Conservation (phyloP, 2,888 invertebrate genomes). For the Eupithecia subumbrata region DNA sequence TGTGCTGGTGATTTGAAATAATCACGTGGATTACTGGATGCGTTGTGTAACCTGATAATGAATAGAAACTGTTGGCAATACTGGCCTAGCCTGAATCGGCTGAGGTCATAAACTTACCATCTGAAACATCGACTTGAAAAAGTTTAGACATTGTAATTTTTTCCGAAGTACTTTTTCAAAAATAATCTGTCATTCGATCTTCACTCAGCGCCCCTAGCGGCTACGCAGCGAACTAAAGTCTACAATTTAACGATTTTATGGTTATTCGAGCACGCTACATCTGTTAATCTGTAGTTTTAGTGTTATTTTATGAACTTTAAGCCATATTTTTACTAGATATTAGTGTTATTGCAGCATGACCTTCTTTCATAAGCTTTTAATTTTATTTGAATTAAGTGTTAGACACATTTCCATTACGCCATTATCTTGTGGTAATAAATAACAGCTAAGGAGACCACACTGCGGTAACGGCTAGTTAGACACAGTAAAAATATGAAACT, state of each 20-base stretch:
- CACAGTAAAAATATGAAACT: conserved; percentile 57
- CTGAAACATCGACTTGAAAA: background rate
- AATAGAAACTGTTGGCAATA: conserved; percentile 50
- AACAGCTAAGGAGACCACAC: conserved; percentile 44
- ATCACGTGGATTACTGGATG: conserved; percentile 73
- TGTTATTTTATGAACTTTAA: background rate
- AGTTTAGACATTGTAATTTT: background rate
- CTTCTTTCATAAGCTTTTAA: background rate
- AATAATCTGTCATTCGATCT: background rate
- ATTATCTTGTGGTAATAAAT: conserved; percentile 35
- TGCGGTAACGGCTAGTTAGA: conserved; percentile 53
- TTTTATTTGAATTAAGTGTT: conserved; percentile 26
- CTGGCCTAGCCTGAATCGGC: background rate
- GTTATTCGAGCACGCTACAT: background rate
- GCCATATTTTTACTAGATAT: conserved; percentile 1
- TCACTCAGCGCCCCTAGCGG: conserved; percentile 2
- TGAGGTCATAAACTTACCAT: background rate
- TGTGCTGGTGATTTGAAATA: conserved; percentile 81
- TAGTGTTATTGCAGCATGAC: background rate
- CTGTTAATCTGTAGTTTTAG: background rate
- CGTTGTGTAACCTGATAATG: conserved; percentile 69
- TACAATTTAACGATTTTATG: background rate
- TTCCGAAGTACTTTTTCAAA: background rate
- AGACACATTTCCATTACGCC: conserved; percentile 35
- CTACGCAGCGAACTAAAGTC: background rate